Conservation (phyloP, 1,140 invertebrate genomes). For the Microvelia longipes region DNA sequence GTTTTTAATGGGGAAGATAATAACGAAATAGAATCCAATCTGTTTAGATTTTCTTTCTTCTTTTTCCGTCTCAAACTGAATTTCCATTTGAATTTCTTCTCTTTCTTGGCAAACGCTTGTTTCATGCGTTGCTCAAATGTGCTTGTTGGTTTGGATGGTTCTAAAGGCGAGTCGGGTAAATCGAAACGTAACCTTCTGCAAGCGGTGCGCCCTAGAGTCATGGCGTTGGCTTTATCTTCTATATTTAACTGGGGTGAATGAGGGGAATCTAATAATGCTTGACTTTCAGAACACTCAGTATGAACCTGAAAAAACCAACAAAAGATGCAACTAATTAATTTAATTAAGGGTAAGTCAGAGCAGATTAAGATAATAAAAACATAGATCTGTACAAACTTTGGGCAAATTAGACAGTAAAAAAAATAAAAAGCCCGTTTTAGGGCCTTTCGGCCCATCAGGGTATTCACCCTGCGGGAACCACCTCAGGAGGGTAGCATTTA, state of each 20-base stretch:
- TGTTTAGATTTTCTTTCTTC: slow-evolving; percentile 13
- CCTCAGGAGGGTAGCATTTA: too few species aligned
- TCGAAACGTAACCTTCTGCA: slow-evolving; percentile 22
- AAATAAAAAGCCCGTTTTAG: too few species aligned
- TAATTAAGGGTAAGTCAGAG: too few species aligned
- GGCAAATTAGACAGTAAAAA: too few species aligned
- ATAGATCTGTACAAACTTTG: too few species aligned
- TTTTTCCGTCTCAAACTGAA: slow-evolving; percentile 9
- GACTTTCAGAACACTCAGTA: neutral
- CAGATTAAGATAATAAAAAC: too few species aligned
- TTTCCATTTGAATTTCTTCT: slow-evolving; percentile 8
- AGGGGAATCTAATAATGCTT: neutral
- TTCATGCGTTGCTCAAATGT: neutral
- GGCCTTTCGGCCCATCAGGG: too few species aligned
- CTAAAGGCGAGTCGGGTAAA: slow-evolving; percentile 16
- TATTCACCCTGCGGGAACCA: too few species aligned
- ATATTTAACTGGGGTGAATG: too few species aligned
- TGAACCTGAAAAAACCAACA: slow-evolving; percentile 1
- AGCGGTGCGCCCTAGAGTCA: slow-evolving; percentile 1
- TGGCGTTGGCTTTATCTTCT: neutral
- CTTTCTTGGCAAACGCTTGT: slow-evolving; percentile 11
- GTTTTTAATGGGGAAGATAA: slow-evolving; percentile 4
- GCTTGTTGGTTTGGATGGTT: slow-evolving; percentile 5
- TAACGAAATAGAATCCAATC: neutral
- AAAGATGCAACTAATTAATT: too few species aligned